phyloP scores from a whole-genome alignment of 2,888 invertebrate species.

The Oxytorus armatus region DNA sequence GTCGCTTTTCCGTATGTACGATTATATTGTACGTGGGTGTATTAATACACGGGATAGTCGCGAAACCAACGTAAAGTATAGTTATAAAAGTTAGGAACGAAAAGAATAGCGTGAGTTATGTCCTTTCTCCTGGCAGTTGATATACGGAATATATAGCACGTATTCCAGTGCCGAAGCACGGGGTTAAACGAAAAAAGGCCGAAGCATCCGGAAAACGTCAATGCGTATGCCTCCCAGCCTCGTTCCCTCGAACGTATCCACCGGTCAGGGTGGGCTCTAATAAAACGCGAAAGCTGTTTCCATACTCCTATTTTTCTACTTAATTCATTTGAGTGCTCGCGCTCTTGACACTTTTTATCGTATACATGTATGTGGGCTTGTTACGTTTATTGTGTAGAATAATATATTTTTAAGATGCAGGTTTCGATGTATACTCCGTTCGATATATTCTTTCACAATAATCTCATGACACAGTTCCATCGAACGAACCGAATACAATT shows the following conservation, averaged over 20 bases:
- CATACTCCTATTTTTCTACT: constrained; percentile 36
- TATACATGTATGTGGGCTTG: no score
- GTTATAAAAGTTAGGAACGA: no score
- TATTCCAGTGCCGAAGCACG: constrained; percentile 22
- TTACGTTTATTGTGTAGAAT: no score
- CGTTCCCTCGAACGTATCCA: constrained; percentile 17
- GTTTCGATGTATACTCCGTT: no score
- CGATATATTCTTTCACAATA: no score
- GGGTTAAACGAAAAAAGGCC: constrained; percentile 47
- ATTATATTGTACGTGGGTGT: not conserved
- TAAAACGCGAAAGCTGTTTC: constrained; percentile 60
- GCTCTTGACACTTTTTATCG: constrained; percentile 18
- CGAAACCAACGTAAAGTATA: no score
- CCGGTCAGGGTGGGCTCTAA: constrained; percentile 37
- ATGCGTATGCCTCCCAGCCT: constrained; percentile 6
- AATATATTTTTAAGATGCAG: no score
- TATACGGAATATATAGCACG: not conserved
- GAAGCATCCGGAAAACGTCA: constrained; percentile 46
- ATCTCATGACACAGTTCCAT: no score
- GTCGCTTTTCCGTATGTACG: constrained; percentile 1
- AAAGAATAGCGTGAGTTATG: not conserved
- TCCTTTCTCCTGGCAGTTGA: no score
- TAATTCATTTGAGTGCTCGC: constrained; percentile 20
- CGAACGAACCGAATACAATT: no score
- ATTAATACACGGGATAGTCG: not conserved